Evolutionary conservation across 2,113 vertebrate species (phyloP).

Genomic region (Butastur rufipennis): DNA sequence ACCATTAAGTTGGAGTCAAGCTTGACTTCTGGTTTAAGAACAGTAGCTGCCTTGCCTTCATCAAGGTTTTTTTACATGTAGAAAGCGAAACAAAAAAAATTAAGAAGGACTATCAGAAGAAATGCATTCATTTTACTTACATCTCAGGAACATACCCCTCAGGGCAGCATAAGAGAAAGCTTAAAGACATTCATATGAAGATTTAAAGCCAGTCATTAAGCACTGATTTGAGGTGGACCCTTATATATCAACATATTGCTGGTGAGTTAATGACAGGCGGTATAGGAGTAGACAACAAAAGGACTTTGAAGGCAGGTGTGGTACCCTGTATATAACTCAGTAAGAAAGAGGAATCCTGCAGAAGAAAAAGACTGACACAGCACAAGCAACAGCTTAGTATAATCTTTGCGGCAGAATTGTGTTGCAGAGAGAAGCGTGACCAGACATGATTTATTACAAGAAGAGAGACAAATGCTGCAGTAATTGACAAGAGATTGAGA

Average conservation of each 20-base stretch:
- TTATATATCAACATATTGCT: neutral
- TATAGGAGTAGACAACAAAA: neutral
- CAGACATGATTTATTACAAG: neutral
- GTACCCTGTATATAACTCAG: neutral
- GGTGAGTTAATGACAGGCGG: neutral
- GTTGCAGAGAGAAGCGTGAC: neutral
- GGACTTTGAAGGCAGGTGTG: neutral
- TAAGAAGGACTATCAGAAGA: neutral
- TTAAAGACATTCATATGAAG: neutral
- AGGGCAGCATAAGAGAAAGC: neutral
- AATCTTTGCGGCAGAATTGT: neutral
- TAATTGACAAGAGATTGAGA: neutral
- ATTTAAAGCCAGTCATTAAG: neutral
- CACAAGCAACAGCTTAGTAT: neutral
- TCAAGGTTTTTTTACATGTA: neutral
- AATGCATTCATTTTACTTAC: neutral
- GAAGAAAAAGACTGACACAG: neutral
- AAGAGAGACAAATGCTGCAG: neutral
- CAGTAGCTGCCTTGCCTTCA: neutral
- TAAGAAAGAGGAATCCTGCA: neutral
- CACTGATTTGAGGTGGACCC: neutral
- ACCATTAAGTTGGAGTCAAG: accelerated
- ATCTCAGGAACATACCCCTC: neutral
- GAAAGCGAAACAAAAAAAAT: neutral
- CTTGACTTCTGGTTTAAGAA: neutral